phyloP scores from a whole-genome alignment of 2,888 invertebrate species.

The Bellardia bayeri region DNA sequence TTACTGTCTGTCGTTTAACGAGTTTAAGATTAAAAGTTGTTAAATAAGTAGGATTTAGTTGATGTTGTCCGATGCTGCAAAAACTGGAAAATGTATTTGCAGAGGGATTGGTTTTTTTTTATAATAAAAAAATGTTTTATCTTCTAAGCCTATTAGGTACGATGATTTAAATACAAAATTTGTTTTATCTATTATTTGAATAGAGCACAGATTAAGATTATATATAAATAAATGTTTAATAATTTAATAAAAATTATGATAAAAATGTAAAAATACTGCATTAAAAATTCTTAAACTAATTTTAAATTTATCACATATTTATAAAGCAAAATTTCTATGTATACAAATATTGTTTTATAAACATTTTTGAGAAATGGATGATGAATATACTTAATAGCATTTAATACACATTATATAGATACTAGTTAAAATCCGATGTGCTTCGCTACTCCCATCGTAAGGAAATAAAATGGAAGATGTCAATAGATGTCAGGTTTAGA shows the following conservation, averaged over 20 bases:
- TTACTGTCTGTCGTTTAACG: neutral
- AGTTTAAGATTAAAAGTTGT: conserved; percentile 19
- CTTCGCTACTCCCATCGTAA: no score
- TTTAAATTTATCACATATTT: no score
- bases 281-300: no score
- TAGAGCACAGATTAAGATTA: neutral
- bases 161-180: conserved; percentile 10
- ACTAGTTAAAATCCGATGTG: no score
- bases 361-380: no score
- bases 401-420: no score
- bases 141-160: conserved; percentile 18
- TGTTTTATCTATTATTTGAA: neutral
- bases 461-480: no score
- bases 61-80: neutral
- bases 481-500: no score
- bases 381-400: no score
- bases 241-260: neutral
- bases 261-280: neutral
- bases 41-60: neutral
- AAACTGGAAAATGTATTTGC: neutral
- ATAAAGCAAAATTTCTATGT: no score
- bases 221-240: neutral
- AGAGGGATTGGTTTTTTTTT: conserved; percentile 7
- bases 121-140: conserved; percentile 1
- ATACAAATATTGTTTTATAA: no score